Percentiles rank a stretch among this genome's conserved stretches.
These are phyloP conservation scores for Cosmia pyralina DNA, from an alignment of 2,888 invertebrate species.

Conservation along the genomic window DNA sequence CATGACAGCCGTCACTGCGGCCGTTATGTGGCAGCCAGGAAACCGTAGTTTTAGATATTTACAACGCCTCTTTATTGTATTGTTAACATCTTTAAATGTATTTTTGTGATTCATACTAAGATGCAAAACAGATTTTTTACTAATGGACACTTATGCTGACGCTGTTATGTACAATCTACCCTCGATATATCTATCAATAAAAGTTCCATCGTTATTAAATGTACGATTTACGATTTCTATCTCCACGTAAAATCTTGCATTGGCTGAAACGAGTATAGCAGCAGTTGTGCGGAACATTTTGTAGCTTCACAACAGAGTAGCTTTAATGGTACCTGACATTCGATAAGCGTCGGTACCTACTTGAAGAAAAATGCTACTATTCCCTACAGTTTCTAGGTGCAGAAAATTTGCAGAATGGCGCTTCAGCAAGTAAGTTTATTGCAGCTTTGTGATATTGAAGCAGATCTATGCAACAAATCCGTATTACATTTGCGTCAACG, in stretches of 20 bases:
- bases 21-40: neutral
- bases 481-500: neutral
- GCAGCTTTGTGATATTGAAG: conserved; percentile 8
- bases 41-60: neutral
- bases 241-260: conserved; percentile 5
- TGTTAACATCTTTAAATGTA: too few relatives aligned
- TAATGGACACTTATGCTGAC: neutral
- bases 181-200: conserved; percentile 1
- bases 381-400: conserved; percentile 1
- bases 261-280: neutral
- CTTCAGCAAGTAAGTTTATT: conserved; percentile 16
- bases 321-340: conserved; percentile 29
- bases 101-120: neutral
- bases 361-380: conserved; percentile 25
- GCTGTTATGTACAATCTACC: too few relatives aligned
- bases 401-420: neutral
- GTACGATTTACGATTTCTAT: neutral
- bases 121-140: neutral
- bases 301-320: conserved; percentile 12
- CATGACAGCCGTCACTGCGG: neutral
- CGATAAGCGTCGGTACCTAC: conserved; percentile 21
- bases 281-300: conserved; percentile 5
- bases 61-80: neutral
- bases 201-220: neutral
- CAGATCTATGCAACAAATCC: neutral